Evolutionary conservation across 2,888 invertebrate species (phyloP).

Genomic region (Yponomeuta malinellus): DNA sequence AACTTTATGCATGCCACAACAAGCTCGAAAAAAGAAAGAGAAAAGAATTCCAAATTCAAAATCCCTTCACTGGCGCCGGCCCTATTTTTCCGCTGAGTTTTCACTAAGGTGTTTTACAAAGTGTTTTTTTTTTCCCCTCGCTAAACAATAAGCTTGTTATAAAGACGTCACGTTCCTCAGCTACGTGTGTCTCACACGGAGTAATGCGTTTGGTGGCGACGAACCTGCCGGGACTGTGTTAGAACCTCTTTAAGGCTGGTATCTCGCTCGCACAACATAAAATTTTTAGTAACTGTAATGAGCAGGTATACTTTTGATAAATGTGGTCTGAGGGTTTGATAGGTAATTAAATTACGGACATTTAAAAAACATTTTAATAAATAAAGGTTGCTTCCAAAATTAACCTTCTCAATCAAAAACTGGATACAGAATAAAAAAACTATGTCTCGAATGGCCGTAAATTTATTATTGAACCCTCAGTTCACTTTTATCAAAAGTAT

Average conservation of each 20-base stretch:
- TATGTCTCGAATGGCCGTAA: too few relatives aligned
- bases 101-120: conserved; percentile 21
- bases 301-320: too few relatives aligned
- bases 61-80: not conserved
- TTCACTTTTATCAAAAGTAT: too few relatives aligned
- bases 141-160: conserved; percentile 37
- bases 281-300: too few relatives aligned
- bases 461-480: too few relatives aligned
- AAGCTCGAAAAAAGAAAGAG: not conserved
- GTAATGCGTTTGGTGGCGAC: conserved; percentile 24
- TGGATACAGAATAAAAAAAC: too few relatives aligned
- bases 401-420: too few relatives aligned
- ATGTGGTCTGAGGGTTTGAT: too few relatives aligned
- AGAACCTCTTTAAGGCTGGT: not conserved
- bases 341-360: too few relatives aligned
- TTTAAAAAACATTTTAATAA: too few relatives aligned
- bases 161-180: conserved; percentile 34
- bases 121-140: conserved; percentile 28
- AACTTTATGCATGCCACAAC: not conserved
- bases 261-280: too few relatives aligned
- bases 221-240: not conserved
- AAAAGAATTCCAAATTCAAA: not conserved
- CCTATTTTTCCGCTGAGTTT: conserved; percentile 14
- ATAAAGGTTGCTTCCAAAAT: too few relatives aligned
- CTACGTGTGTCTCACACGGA: conserved; percentile 32